Evolutionary conservation across 2,797 vertebrate species (phyloP).

Genomic region (Stomatorhinus walkeri): DNA sequence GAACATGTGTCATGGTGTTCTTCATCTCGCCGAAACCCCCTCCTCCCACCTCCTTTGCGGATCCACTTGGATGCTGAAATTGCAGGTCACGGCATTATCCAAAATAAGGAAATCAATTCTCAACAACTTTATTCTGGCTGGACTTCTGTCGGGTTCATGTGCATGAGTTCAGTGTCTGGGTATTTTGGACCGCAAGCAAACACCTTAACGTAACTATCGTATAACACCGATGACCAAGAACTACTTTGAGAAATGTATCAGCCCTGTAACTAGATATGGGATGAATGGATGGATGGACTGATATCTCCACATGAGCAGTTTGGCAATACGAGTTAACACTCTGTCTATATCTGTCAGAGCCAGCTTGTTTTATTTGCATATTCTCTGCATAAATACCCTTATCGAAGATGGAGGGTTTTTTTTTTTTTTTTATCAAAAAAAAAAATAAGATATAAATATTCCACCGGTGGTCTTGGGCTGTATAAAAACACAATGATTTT

Average conservation of each 20-base stretch:
- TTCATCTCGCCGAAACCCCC: not conserved
- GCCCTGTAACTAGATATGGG: not conserved
- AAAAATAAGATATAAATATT: not conserved
- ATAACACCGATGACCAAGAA: not conserved
- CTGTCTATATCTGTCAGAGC: not conserved
- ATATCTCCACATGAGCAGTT: not conserved
- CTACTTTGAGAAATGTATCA: not conserved
- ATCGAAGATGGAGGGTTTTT: not conserved
- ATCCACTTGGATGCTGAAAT: not conserved
- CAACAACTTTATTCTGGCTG: not conserved
- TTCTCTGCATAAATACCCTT: not conserved
- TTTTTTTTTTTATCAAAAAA: not conserved
- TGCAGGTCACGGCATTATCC: not conserved
- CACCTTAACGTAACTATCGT: not conserved
- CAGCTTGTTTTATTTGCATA: not conserved
- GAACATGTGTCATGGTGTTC: not conserved
- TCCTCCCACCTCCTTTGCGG: not conserved
- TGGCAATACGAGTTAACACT: not conserved
- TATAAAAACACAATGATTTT: not conserved
- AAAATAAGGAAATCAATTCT: not conserved
- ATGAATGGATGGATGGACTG: not conserved
- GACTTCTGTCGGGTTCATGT: not conserved
- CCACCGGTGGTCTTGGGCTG: not conserved
- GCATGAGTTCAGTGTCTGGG: not conserved
- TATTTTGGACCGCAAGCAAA: not conserved